A percentile compares a stretch with the other conserved stretches of the same genome.
Conservation (phyloP, 1,140 invertebrate species). For the Anastrepha obliqua region DNA sequence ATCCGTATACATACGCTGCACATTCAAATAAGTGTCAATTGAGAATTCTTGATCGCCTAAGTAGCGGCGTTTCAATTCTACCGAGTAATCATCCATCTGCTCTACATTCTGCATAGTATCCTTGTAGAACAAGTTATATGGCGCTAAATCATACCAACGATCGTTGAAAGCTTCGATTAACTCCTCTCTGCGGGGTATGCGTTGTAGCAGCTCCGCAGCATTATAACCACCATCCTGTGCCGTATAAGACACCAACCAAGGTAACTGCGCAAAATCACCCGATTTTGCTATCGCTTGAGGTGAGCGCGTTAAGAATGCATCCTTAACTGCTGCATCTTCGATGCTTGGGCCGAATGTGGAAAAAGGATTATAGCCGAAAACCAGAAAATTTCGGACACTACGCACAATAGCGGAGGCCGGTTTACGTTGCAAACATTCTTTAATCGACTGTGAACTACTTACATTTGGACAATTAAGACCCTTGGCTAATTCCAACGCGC, state of each 20-base stretch:
- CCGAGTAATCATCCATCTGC: constrained; percentile 60
- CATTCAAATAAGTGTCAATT: constrained; percentile 59
- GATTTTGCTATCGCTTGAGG: constrained; percentile 75
- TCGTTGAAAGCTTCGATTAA: constrained; percentile 57
- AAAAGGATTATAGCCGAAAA: constrained; percentile 78
- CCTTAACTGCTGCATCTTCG: constrained; percentile 66
- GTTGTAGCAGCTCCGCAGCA: constrained; percentile 67
- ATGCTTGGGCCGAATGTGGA: constrained; percentile 78
- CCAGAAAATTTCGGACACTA: constrained; percentile 61
- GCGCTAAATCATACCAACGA: constrained; percentile 59
- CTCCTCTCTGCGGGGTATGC: constrained; percentile 51
- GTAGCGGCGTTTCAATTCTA: constrained; percentile 59
- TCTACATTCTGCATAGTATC: constrained; percentile 58
- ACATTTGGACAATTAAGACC: constrained; percentile 77
- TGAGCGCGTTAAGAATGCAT: constrained; percentile 75
- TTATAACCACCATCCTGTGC: constrained; percentile 77
- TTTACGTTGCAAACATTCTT: constrained; percentile 77
- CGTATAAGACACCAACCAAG: constrained; percentile 76
- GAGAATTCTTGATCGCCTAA: constrained; percentile 60
- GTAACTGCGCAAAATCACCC: constrained; percentile 75
- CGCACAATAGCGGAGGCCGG: constrained; percentile 68
- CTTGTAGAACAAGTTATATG: constrained; percentile 60
- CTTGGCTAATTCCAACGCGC: constrained; percentile 76
- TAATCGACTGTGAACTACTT: constrained; percentile 70
- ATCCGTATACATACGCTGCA: constrained; percentile 64